Percentiles rank a stretch among this genome's conserved stretches.
Conservation (phyloP, 2,888 invertebrate species). For the Hylaea fasciaria region DNA sequence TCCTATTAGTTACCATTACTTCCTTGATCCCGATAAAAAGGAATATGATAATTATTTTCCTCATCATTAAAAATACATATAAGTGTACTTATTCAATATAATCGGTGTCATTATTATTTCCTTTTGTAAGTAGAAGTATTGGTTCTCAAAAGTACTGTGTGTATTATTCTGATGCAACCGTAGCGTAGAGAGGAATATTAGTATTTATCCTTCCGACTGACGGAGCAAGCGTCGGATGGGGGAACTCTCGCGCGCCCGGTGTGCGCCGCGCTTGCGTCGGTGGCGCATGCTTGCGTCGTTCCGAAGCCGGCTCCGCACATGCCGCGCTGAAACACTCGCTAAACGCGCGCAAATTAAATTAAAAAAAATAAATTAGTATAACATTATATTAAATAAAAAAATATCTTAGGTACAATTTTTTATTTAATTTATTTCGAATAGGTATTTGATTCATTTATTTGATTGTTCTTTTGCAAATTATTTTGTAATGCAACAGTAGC, state of each 20-base stretch:
- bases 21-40: too few relatives aligned
- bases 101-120: too few relatives aligned
- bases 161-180: slow-evolving; percentile 5
- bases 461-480: neutral
- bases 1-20: too few relatives aligned
- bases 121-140: neutral
- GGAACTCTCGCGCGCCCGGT: slow-evolving; percentile 13
- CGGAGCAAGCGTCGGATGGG: slow-evolving; percentile 5
- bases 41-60: too few relatives aligned
- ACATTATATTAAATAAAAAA: too few relatives aligned
- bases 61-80: too few relatives aligned
- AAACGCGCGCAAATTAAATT: slow-evolving; percentile 22
- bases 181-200: slow-evolving; percentile 17
- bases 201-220: slow-evolving; percentile 20
- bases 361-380: neutral
- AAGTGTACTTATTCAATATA: too few relatives aligned
- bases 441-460: neutral
- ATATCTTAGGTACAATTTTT: neutral
- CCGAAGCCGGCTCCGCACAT: slow-evolving; percentile 17
- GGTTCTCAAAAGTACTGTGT: neutral
- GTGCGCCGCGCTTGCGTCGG: slow-evolving; percentile 11
- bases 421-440: neutral
- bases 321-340: slow-evolving; percentile 17
- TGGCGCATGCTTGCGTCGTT: slow-evolving; percentile 16
- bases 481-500: slow-evolving; percentile 10